phyloP scores from a whole-genome alignment of 2,797 vertebrate genomes.

The Schizopygopsis malacanthus region DNA sequence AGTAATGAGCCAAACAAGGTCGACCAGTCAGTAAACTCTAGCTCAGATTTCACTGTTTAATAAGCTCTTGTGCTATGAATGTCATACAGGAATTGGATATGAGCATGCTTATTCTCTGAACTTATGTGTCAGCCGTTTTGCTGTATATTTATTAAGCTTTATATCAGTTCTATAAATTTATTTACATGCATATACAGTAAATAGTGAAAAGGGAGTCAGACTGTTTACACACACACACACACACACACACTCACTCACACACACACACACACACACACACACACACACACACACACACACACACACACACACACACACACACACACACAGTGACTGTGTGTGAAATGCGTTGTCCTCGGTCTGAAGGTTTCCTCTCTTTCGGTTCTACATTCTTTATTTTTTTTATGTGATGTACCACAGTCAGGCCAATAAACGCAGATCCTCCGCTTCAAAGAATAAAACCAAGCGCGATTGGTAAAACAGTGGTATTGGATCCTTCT shows the following conservation, averaged over 20 bases:
- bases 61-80: slow-evolving; percentile 25
- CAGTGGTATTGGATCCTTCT: slow-evolving; percentile 43
- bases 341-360: background rate
- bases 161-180: background rate
- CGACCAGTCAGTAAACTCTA: slow-evolving; percentile 12
- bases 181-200: background rate
- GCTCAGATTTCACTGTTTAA: slow-evolving; percentile 35
- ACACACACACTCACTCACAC: too few species aligned
- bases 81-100: slow-evolving; percentile 13
- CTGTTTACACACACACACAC: background rate
- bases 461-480: slow-evolving; percentile 21
- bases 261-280: background rate
- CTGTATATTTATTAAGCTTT: background rate
- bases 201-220: background rate
- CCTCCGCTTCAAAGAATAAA: slow-evolving; percentile 35
- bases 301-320: background rate
- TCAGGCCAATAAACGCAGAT: slow-evolving; percentile 32
- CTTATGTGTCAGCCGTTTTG: background rate
- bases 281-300: background rate
- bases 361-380: background rate
- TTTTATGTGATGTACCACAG: background rate
- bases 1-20: slow-evolving; percentile 37
- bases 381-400: background rate
- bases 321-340: background rate
- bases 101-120: slow-evolving; percentile 17